These are phyloP conservation scores for Drosophila sulfurigaster DNA, from an alignment of 1,140 invertebrate species.

Conservation along the genomic window DNA sequence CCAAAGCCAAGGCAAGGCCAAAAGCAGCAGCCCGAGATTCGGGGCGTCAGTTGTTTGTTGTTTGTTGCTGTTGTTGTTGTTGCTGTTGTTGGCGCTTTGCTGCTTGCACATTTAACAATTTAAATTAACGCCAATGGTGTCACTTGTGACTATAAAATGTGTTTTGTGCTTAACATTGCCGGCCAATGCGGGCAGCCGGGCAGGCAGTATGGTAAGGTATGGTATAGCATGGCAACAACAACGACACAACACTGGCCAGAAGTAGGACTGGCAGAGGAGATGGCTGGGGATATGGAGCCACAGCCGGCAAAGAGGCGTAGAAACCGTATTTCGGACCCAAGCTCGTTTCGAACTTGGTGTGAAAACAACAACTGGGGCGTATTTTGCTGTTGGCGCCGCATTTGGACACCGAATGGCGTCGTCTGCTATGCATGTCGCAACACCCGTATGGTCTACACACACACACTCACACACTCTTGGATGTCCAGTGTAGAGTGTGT, in stretches of 20 bases:
- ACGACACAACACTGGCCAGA: conserved; percentile 39
- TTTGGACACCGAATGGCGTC: conserved; percentile 74
- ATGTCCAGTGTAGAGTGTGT: background rate
- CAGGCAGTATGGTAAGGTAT: background rate
- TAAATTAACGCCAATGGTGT: conserved; percentile 84
- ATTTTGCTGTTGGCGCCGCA: conserved; percentile 81
- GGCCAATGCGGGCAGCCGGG: conserved; percentile 62
- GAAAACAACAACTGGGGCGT: conserved; percentile 83
- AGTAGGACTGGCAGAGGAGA: background rate
- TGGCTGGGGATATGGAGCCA: background rate
- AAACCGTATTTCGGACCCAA: background rate
- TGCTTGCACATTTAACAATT: conserved; percentile 80
- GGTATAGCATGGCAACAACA: background rate
- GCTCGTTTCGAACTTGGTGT: conserved; percentile 72
- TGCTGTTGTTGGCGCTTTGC: conserved; percentile 49
- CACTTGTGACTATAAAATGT: conserved; percentile 84
- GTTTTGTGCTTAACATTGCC: conserved; percentile 77
- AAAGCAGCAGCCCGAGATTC: conserved; percentile 56
- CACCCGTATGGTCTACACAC: conserved; percentile 46
- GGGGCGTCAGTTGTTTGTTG: conserved; percentile 51
- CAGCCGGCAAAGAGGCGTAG: conserved; percentile 6
- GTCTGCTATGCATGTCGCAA: conserved; percentile 64
- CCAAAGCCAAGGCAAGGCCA: conserved; percentile 64
- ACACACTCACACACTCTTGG: conserved; percentile 14
- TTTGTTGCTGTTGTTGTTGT: conserved; percentile 33